A percentile compares a stretch with the other conserved stretches of the same genome.
These are phyloP conservation scores for Nomada fabriciana DNA, from an alignment of 2,888 invertebrate genomes.

Conservation along the genomic window DNA sequence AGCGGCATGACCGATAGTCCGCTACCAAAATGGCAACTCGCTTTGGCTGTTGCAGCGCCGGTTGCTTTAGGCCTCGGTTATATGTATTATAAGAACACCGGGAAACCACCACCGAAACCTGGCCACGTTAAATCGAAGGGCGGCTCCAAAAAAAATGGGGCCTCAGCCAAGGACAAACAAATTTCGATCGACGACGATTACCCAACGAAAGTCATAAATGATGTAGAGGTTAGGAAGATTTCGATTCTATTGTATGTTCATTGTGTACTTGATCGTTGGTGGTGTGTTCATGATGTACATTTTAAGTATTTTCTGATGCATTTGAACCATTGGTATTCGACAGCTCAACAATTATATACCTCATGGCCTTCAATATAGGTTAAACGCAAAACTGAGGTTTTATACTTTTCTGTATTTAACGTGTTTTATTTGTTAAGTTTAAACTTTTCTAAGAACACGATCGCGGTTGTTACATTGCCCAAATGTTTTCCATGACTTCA, in stretches of 20 bases:
- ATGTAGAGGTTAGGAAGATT: constrained; percentile 76
- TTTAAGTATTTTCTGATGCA: not conserved
- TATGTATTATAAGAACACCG: constrained; percentile 89
- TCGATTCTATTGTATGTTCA: not conserved
- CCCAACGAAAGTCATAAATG: constrained; percentile 76
- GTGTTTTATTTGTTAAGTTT: no score
- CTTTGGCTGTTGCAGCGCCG: constrained; percentile 93
- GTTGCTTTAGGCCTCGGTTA: constrained; percentile 93
- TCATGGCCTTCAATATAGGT: no score
- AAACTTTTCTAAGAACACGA: no score
- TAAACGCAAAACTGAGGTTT: no score
- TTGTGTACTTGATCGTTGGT: not conserved
- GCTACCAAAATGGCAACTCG: constrained; percentile 94
- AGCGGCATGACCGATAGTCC: constrained; percentile 84
- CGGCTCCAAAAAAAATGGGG: constrained; percentile 84
- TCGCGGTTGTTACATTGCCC: no score
- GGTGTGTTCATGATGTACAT: not conserved
- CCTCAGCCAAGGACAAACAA: constrained; percentile 84
- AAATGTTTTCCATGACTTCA: no score
- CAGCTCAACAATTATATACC: no score
- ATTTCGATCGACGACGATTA: constrained; percentile 87
- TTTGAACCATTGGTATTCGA: no score
- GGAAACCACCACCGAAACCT: constrained; percentile 72
- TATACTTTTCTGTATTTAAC: no score
- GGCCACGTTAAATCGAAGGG: constrained; percentile 72